These are phyloP conservation scores for Baryphthengus martii DNA, from an alignment of 2,113 vertebrate genomes.

Conservation along the genomic window DNA sequence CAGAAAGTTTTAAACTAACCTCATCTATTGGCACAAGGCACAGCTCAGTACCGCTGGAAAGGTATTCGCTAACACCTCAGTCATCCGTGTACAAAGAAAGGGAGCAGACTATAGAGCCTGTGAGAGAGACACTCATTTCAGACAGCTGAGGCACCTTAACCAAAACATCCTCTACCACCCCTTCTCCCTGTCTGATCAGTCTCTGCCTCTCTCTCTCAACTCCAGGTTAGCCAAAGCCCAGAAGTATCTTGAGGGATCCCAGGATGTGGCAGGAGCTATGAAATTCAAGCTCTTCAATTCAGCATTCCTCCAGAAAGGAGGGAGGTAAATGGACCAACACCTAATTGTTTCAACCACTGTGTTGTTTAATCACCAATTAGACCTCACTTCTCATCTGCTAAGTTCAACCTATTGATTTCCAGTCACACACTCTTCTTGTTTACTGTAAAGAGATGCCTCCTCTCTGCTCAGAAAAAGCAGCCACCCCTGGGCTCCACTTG, in stretches of 20 bases:
- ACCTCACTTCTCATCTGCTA: conserved; percentile 39
- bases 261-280: neutral
- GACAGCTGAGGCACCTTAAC: neutral
- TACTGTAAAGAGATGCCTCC: neutral
- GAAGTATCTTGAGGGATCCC: neutral
- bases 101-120: neutral
- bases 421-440: neutral
- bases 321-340: neutral
- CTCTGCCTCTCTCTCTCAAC: neutral
- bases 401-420: conserved; percentile 17
- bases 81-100: neutral
- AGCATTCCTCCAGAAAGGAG: neutral
- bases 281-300: neutral
- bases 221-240: neutral
- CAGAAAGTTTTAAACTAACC: neutral
- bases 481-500: fast-evolving
- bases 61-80: neutral
- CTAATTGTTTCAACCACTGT: neutral
- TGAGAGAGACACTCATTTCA: neutral
- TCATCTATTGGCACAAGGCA: neutral
- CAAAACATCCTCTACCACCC: neutral
- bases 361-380: conserved; percentile 45
- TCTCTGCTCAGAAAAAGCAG: neutral
- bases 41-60: neutral
- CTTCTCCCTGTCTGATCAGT: neutral